Evolutionary conservation across 2,888 invertebrate genomes (phyloP), one percentile per base, ranked within the genome.

Genomic region (Exocentrus adspersus): DNA sequence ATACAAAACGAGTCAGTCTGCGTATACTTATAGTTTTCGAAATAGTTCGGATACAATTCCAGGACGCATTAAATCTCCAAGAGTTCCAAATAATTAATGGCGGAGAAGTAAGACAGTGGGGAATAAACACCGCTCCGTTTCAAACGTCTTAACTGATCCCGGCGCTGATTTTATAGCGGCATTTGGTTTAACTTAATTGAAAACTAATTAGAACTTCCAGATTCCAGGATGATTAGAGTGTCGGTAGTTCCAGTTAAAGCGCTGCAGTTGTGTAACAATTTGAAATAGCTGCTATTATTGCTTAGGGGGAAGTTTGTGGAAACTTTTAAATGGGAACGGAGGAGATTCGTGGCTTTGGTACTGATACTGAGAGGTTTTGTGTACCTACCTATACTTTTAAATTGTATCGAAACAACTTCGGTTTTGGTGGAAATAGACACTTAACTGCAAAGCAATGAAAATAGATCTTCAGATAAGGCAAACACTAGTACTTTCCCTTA

Each of bases 141-240:
- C 14, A 48, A 21, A 37, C n/a, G 48, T 48, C 48, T 48, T 48
- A 48, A 21, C 10, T 21, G 24, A 12, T n/a, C 21, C n/a, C n/a
- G 24, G 21, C 21, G 9, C 21, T 21, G 48, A 48, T 48, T 48
- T 48, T 21, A 48, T 19, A 10, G 9, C 20, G 21, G 21, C 16
- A 48, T 12, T 48, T 14, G 21, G 14, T 48, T 48, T 14, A 48
- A 12, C 21, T 48, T 21, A 48, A 48, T 48, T 48, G 20, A 48
- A 48, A 48, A 48, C 21, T 48, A 48, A 48, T 48, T 48, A 48
- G 10, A 48, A 48, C n/a, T 48, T 48, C 7, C n/a, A 48, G 20
- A 14, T 19, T 21, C 48, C 48, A 48, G 12, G 9, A 21, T 14
- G 20, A 21, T 14, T 21, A 48, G 48, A 48, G 21, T 48, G 48